Conservation (phyloP, 2,113 vertebrate genomes). For the Strigops habroptila region DNA sequence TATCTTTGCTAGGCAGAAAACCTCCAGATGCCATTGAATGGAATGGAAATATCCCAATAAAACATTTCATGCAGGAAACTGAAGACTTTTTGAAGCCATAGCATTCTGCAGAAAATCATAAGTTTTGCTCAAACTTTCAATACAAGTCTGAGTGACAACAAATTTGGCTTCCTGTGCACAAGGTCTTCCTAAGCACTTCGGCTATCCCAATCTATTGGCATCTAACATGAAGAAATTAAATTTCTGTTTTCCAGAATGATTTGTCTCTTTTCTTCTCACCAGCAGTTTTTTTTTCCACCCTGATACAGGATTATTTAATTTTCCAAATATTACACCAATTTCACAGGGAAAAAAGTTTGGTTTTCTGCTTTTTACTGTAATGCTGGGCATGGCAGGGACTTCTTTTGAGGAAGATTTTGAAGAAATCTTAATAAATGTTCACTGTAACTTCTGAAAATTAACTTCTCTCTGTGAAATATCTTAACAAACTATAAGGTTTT, state of each 20-base stretch:
- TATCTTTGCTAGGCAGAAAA: not conserved
- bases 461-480: not conserved
- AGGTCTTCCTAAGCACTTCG: not conserved
- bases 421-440: not conserved
- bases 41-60: not conserved
- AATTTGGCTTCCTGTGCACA: not conserved
- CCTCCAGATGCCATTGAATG: not conserved
- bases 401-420: not conserved
- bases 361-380: not conserved
- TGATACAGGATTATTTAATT: not conserved
- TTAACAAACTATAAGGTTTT: not conserved
- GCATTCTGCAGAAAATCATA: not conserved
- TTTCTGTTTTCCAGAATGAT: not conserved
- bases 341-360: not conserved
- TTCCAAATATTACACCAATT: not conserved
- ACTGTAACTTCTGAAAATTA: not conserved
- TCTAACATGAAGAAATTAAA: not conserved
- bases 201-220: not conserved
- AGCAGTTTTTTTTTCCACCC: not conserved
- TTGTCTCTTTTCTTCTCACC: not conserved
- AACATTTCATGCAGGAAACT: not conserved
- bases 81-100: not conserved
- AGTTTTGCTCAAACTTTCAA: not conserved
- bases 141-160: not conserved
- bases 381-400: not conserved